A percentile compares a stretch with the other conserved stretches of the same genome.
phyloP scores from a whole-genome alignment of 1,140 invertebrate species.

The Pissodes strobi region DNA sequence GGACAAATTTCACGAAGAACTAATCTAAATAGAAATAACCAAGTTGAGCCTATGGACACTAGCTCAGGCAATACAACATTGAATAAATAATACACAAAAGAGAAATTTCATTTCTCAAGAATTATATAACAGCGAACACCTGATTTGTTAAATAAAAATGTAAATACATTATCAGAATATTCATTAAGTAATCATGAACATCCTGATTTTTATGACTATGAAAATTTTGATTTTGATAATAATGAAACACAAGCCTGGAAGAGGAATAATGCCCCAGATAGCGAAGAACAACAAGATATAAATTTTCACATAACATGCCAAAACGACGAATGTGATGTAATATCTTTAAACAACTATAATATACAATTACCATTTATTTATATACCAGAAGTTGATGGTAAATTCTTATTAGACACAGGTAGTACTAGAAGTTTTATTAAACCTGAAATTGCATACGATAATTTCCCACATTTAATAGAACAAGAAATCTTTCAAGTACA shows the following conservation, averaged over 20 bases:
- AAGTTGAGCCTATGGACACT: slow-evolving; percentile 11
- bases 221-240: too few relatives aligned
- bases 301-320: not conserved
- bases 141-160: too few relatives aligned
- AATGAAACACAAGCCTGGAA: too few relatives aligned
- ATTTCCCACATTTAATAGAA: slow-evolving; percentile 11
- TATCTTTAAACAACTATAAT: slow-evolving; percentile 5
- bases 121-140: too few relatives aligned
- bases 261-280: too few relatives aligned
- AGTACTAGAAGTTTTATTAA: slow-evolving; percentile 30
- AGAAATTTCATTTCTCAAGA: not conserved
- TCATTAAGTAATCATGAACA: slow-evolving; percentile 14
- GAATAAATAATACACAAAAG: not conserved
- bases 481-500: slow-evolving; percentile 25
- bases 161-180: too few relatives aligned
- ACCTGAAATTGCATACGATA: slow-evolving; percentile 23
- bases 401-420: slow-evolving; percentile 33
- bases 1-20: not conserved
- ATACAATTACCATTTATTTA: not conserved
- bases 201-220: too few relatives aligned
- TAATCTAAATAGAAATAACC: too few relatives aligned
- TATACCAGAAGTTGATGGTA: slow-evolving; percentile 18
- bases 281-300: not conserved
- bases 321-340: not conserved
- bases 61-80: slow-evolving; percentile 4